A percentile compares a stretch with the other conserved stretches of the same genome.
Conservation (phyloP, 2,113 vertebrate genomes). For the Martes martes region DNA sequence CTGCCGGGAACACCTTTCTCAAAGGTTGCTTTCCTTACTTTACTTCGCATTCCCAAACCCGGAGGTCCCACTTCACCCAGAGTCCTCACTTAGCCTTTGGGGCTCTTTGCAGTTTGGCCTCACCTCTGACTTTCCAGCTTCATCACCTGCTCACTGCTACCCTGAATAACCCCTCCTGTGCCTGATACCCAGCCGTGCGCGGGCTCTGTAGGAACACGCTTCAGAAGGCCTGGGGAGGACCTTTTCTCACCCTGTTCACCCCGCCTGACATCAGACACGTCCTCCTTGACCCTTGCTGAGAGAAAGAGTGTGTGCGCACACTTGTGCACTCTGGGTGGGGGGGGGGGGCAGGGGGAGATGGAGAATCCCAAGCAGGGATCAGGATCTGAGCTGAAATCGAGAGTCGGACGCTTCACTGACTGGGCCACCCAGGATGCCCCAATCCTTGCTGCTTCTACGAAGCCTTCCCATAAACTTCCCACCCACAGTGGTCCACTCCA, state of each 20-base stretch:
- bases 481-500: background rate
- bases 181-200: background rate
- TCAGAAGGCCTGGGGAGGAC: rapidly evolving
- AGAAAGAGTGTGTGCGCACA: background rate
- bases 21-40: background rate
- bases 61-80: background rate
- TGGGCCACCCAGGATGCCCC: background rate
- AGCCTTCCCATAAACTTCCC: background rate
- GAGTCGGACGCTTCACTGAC: background rate
- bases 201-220: background rate
- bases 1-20: background rate
- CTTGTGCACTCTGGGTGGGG: background rate
- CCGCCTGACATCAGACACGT: background rate
- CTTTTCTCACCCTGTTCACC: background rate
- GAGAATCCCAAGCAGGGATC: background rate
- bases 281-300: background rate
- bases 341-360: no score
- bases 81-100: background rate
- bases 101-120: background rate
- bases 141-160: background rate
- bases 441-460: background rate
- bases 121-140: background rate
- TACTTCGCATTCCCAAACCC: background rate
- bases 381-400: background rate
- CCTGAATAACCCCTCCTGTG: background rate